Conservation (phyloP, 2,113 vertebrate genomes). For the Zootoca vivipara region DNA sequence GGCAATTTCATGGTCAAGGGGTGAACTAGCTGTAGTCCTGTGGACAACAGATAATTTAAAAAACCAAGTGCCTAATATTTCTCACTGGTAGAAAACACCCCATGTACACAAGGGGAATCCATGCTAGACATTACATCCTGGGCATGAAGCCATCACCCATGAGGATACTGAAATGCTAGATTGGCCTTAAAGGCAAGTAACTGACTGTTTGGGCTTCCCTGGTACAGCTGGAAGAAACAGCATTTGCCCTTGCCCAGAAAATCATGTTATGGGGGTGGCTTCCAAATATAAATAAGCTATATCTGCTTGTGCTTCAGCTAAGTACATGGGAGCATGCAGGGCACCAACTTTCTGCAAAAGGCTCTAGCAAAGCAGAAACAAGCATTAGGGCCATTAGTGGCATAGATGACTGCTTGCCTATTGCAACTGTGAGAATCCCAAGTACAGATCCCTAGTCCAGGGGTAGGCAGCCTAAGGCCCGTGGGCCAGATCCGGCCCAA, state of each 20-base stretch:
- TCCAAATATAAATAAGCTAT: too few species aligned
- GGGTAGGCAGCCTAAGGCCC: too few species aligned
- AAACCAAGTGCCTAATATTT: neutral
- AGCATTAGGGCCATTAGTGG: neutral
- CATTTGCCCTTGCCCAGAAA: neutral
- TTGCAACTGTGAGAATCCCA: neutral
- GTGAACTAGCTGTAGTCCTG: neutral
- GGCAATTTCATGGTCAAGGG: too few species aligned
- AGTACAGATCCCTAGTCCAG: neutral
- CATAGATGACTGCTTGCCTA: neutral
- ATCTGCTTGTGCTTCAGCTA: neutral
- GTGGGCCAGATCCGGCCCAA: too few species aligned
- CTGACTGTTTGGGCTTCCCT: neutral
- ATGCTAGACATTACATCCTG: neutral
- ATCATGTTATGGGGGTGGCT: neutral
- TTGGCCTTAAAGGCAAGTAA: neutral
- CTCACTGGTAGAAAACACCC: neutral
- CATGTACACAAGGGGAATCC: neutral
- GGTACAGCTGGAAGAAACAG: neutral
- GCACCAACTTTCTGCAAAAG: neutral
- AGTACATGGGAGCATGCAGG: neutral
- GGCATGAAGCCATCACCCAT: neutral
- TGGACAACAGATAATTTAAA: neutral
- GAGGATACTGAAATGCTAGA: neutral
- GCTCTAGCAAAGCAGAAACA: neutral